Conservation (phyloP, 2,888 invertebrate genomes). For the Sericinus montela region DNA sequence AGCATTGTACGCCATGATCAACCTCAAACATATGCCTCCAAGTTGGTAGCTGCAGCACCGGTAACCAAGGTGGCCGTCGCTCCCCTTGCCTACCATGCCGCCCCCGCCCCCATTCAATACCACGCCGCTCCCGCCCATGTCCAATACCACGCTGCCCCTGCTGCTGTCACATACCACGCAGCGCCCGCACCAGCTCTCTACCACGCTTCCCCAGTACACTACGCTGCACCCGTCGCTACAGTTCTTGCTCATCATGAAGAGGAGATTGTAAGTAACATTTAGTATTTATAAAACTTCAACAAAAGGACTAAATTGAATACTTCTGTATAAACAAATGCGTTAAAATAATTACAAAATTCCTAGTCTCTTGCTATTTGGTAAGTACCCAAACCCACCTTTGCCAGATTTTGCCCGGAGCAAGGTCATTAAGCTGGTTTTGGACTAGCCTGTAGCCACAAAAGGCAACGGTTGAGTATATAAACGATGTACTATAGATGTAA, state of each 20-base stretch:
- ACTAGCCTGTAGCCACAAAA: no score
- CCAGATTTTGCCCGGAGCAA: no score
- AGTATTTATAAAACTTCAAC: no score
- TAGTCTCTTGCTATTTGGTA: no score
- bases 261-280: conserved; percentile 25
- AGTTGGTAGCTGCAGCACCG: conserved; percentile 32
- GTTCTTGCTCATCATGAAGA: conserved; percentile 35
- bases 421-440: no score
- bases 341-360: no score
- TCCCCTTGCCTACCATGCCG: conserved; percentile 39
- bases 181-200: not conserved
- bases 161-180: not conserved
- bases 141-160: conserved; percentile 29
- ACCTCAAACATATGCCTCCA: conserved; percentile 35
- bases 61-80: conserved; percentile 29
- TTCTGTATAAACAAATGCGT: no score
- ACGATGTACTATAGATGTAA: no score
- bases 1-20: conserved; percentile 52
- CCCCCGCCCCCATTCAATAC: conserved; percentile 24
- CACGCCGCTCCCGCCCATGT: conserved; percentile 14
- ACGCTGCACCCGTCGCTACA: conserved; percentile 31
- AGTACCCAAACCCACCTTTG: no score
- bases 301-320: no score
- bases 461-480: no score
- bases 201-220: not conserved